Conservation (phyloP, 2,888 invertebrate species). For the Tetramorium bicarinatum region DNA sequence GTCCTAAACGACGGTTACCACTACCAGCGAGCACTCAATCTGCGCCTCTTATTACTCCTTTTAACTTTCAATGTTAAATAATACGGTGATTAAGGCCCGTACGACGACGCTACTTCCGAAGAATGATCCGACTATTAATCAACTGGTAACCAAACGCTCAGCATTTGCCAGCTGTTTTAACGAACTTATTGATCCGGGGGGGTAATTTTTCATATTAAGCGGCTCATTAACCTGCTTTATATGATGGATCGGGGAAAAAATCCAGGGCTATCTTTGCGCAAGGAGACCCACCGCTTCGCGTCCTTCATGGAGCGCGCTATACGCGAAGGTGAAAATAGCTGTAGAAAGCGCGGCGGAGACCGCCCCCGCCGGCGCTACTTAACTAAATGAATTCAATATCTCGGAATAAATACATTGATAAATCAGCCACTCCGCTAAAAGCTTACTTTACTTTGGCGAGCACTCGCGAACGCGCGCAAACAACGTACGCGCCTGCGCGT, state of each 20-base stretch:
- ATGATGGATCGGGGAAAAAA: neutral
- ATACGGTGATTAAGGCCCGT: neutral
- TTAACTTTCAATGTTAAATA: slow-evolving; percentile 29
- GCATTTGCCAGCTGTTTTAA: neutral
- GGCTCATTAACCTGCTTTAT: slow-evolving; percentile 6
- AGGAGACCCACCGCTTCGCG: slow-evolving; percentile 1
- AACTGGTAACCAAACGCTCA: neutral
- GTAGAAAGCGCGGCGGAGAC: slow-evolving; percentile 63
- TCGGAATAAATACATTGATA: slow-evolving; percentile 86
- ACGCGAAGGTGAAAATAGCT: slow-evolving; percentile 77
- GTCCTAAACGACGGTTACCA: slow-evolving; percentile 9
- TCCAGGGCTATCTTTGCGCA: neutral
- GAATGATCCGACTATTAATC: slow-evolving; percentile 10
- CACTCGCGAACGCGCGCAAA: slow-evolving; percentile 80
- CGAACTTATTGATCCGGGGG: neutral
- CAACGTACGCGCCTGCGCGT: slow-evolving; percentile 74
- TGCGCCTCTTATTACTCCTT: neutral
- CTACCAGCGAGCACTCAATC: slow-evolving; percentile 15
- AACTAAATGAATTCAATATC: slow-evolving; percentile 86
- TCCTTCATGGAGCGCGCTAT: slow-evolving; percentile 38
- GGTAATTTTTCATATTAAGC: slow-evolving; percentile 23
- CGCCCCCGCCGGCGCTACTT: slow-evolving; percentile 80
- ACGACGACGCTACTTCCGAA: neutral
- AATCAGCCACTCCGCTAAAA: slow-evolving; percentile 86
- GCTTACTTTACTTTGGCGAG: slow-evolving; percentile 85